A percentile compares a stretch with the other conserved stretches of the same genome.
Conservation (phyloP, 2,888 invertebrate species). For the Blera fallax region DNA sequence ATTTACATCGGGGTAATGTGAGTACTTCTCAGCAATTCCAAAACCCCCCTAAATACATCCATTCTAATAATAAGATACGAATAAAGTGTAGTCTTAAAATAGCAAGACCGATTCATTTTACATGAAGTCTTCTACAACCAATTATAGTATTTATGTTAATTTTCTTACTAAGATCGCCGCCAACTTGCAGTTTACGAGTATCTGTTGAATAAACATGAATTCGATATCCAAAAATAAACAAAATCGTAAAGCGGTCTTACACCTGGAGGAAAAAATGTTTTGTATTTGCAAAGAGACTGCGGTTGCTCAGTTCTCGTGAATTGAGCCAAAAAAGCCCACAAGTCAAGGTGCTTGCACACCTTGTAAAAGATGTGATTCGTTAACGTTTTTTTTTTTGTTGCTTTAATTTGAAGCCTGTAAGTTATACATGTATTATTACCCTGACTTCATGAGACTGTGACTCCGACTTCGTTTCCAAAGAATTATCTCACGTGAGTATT, state of each 20-base stretch:
- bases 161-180: constrained; percentile 15
- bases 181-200: constrained; percentile 2
- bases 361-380: not conserved
- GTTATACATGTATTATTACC: not conserved
- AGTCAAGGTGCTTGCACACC: constrained; percentile 29
- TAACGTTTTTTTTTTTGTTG: not conserved
- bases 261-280: not conserved
- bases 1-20: not conserved
- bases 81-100: not conserved
- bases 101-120: not conserved
- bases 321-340: constrained; percentile 20
- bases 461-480: not conserved
- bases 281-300: not conserved
- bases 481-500: constrained; percentile 33
- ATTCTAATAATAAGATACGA: not conserved
- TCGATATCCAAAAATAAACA: constrained; percentile 58
- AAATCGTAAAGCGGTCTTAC: not conserved
- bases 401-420: not conserved
- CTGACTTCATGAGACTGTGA: constrained; percentile 6
- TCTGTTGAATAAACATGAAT: constrained; percentile 45
- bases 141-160: constrained; percentile 30
- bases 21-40: not conserved
- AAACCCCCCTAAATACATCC: not conserved
- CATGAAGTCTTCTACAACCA: constrained; percentile 1
- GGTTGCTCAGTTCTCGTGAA: constrained; percentile 7